Conservation (phyloP, 2,888 invertebrate species). For the Entomobrya proxima region DNA sequence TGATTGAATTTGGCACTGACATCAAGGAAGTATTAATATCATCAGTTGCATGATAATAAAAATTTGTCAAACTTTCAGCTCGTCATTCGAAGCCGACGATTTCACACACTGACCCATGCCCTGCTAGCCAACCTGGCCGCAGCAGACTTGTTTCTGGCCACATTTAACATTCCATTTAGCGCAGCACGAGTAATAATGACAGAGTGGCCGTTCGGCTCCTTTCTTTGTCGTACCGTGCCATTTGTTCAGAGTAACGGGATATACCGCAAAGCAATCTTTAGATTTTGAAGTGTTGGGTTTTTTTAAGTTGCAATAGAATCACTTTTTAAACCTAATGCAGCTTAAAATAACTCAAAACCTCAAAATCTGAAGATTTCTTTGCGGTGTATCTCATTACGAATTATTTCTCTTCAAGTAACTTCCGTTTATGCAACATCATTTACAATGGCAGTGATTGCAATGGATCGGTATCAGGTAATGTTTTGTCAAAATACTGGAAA, state of each 20-base stretch:
- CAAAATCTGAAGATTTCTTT: too few species aligned
- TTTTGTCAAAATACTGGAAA: neutral
- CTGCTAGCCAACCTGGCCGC: conserved; percentile 80
- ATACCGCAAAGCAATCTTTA: too few species aligned
- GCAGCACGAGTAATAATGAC: conserved; percentile 77
- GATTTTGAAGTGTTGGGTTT: too few species aligned
- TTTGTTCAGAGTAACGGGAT: too few species aligned
- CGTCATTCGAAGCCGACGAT: conserved; percentile 79
- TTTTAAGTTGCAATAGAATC: too few species aligned
- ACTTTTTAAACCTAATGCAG: too few species aligned
- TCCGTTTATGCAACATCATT: conserved; percentile 78
- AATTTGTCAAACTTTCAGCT: conserved; percentile 75
- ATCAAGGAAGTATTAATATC: neutral
- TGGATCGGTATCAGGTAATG: conserved; percentile 77
- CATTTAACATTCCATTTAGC: conserved; percentile 78
- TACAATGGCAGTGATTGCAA: conserved; percentile 78
- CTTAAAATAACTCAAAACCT: too few species aligned
- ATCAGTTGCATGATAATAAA: neutral
- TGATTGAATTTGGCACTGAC: too few species aligned
- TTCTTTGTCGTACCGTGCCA: conserved; percentile 78
- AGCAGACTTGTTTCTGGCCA: conserved; percentile 77
- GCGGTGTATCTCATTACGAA: too few species aligned
- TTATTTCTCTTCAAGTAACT: too few species aligned
- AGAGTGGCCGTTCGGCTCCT: conserved; percentile 78
- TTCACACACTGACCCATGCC: conserved; percentile 80